phyloP scores from a whole-genome alignment of 2,797 vertebrate species.

The Anomalospiza imberbis region DNA sequence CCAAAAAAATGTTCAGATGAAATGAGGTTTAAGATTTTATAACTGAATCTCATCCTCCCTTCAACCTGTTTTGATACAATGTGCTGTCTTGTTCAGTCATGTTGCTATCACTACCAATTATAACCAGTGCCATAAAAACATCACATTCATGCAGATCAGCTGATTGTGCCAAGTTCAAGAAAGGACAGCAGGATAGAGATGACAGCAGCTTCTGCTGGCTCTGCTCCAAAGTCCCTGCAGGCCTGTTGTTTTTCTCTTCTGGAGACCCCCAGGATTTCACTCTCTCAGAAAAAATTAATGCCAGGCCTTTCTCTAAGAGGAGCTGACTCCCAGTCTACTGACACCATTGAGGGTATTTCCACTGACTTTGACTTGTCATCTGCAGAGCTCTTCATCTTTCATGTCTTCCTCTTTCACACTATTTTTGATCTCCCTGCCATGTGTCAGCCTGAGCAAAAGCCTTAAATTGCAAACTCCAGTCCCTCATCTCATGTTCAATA shows the following conservation, averaged over 20 bases:
- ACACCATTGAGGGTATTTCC: background rate
- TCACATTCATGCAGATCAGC: conserved; percentile 60
- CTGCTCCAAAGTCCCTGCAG: conserved; percentile 21
- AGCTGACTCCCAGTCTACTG: background rate
- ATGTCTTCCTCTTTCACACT: background rate
- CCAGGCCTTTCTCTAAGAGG: background rate
- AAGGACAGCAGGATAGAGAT: conserved; percentile 58
- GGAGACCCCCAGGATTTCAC: conserved; percentile 19
- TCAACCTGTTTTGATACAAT: conserved; percentile 48
- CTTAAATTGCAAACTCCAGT: background rate
- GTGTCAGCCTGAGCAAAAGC: background rate
- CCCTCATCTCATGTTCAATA: background rate
- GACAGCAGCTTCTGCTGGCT: conserved; percentile 53
- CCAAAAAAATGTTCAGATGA: conserved; percentile 14
- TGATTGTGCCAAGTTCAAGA: conserved; percentile 64
- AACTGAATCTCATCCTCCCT: conserved; percentile 21
- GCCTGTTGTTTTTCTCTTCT: conserved; percentile 35
- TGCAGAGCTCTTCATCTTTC: background rate
- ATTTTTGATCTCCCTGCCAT: background rate
- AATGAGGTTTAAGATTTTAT: conserved; percentile 48
- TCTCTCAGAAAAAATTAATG: background rate
- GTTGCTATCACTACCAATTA: conserved; percentile 42
- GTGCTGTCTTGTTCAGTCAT: background rate
- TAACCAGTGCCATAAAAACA: conserved; percentile 53
- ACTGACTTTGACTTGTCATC: background rate